Conservation (phyloP, 2,888 invertebrate genomes). For the Allacma fusca region DNA sequence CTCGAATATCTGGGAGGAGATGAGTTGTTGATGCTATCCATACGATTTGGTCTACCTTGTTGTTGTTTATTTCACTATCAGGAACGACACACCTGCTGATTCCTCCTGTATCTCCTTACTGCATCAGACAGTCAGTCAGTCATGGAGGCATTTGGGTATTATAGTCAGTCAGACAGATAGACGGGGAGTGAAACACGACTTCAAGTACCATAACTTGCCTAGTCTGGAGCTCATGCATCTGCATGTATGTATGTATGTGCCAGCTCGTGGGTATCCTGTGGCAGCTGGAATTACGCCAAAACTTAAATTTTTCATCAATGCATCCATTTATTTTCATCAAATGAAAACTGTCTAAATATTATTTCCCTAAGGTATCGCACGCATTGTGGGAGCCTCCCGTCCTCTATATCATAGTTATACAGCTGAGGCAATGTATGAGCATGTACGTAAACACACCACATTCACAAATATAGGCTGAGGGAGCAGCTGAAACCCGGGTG, state of each 20-base stretch:
- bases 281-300: conserved; percentile 33
- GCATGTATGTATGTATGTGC: background rate
- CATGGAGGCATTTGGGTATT: background rate
- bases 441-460: too few relatives aligned
- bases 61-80: background rate
- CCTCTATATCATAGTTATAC: conserved; percentile 1
- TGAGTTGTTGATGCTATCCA: conserved; percentile 4
- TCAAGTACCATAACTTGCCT: too few relatives aligned
- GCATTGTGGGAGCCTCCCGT: background rate
- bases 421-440: background rate
- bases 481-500: too few relatives aligned
- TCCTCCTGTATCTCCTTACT: background rate
- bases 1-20: too few relatives aligned
- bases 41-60: background rate
- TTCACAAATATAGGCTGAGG: too few relatives aligned
- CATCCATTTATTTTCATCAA: conserved; percentile 31
- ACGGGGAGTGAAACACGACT: too few relatives aligned
- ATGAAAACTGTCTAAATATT: conserved; percentile 19
- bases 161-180: too few relatives aligned
- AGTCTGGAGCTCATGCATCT: too few relatives aligned
- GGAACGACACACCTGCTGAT: conserved; percentile 4
- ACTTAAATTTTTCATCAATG: conserved; percentile 39
- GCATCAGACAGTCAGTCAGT: background rate
- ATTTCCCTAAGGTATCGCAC: conserved; percentile 1
- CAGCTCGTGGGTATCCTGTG: background rate